phyloP scores from a whole-genome alignment of 2,113 vertebrate species.

The Epinephelus moara region DNA sequence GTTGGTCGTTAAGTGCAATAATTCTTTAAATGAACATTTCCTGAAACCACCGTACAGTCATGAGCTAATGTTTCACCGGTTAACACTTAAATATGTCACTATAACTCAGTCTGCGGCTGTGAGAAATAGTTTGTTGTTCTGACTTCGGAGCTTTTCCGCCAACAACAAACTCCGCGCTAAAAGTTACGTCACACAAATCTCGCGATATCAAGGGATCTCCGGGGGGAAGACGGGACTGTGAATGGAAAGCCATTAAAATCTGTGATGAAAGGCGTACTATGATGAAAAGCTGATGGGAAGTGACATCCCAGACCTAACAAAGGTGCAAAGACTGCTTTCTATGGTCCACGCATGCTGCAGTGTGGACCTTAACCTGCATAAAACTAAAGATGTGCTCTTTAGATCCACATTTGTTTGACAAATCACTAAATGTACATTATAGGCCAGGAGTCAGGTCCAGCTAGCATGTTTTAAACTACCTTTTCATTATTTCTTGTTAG shows the following conservation, averaged over 20 bases:
- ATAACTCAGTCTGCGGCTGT: rapidly evolving
- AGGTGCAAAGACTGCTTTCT: too few species aligned
- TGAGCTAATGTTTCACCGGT: background rate
- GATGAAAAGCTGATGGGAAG: too few species aligned
- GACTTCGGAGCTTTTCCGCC: constrained; percentile 57
- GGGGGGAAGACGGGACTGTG: background rate
- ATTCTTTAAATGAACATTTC: background rate
- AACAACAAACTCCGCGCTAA: constrained; percentile 82
- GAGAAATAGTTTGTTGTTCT: background rate
- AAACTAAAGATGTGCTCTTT: background rate
- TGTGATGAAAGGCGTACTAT: too few species aligned
- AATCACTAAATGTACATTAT: background rate
- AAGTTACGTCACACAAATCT: constrained; percentile 67
- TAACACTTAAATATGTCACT: rapidly evolving
- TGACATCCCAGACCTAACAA: too few species aligned
- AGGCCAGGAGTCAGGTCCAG: too few species aligned
- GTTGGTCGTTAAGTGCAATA: background rate
- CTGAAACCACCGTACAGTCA: background rate
- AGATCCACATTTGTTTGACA: background rate
- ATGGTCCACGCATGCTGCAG: background rate
- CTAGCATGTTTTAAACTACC: too few species aligned
- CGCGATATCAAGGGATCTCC: background rate
- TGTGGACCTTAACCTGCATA: background rate
- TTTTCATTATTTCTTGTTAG: too few species aligned
- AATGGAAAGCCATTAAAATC: too few species aligned